Evolutionary conservation across 1,140 invertebrate species (phyloP), one percentile per base, ranked within the genome.

Genomic region (Bombus breviceps): DNA sequence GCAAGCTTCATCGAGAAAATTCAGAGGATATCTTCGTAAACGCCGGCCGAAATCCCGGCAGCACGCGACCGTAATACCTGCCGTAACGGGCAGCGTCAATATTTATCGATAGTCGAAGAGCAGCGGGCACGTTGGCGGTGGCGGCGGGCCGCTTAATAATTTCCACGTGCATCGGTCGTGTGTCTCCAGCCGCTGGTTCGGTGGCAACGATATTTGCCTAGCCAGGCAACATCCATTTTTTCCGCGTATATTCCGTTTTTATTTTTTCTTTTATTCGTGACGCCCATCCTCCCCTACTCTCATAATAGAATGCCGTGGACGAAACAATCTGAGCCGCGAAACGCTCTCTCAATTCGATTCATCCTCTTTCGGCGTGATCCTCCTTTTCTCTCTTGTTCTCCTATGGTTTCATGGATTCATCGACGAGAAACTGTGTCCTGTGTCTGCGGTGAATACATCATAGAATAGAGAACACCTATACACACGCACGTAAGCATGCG

Each of bases 31-130:
- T 73, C 59, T 37, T 74, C 68, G 78, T 71, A 32, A 81, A 83
- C 39, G 47, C 64, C 41, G 66, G 15, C 81, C 74, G 68, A 77
- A 77, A 86, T 77, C 68, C 53, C 12, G 32, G 66, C 68, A 72
- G 88, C 86, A 80, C 73, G 81, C 81, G 85, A 77, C 69, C 82
- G 88, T 88, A 88, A 90, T 86, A 81, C 87, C 87, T 81, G 86
- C 43, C 82, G 86, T 90, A 86, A 81, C 88, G 86, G 81, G 82
- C 85, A 90, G 80, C 89, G 86, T 90, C 89, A 90, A 90, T 89
- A 90, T 90, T 90, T 90, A 88, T 87, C 89, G 80, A 89, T 81
- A 87, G 89, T 81, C 86, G 89, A 90, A 90, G 89, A 78, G 81
- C 74, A 68, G 59, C 75, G 80, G 47, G 32, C 39, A 83, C 73